Evolutionary conservation across 2,888 invertebrate species (phyloP).

Genomic region (Dicyrtomina minuta): DNA sequence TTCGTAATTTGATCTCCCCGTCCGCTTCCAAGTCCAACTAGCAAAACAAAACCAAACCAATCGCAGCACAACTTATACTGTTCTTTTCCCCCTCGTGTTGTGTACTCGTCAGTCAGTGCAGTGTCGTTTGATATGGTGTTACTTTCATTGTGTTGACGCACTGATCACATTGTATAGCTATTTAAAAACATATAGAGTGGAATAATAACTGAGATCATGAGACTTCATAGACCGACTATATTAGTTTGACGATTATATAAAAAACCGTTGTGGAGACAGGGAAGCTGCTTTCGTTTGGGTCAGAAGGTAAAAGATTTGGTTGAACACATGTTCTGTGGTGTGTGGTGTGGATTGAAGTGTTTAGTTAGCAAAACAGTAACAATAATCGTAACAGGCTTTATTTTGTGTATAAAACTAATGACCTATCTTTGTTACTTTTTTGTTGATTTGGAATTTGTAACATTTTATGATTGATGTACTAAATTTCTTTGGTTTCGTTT

Average conservation of each 20-base stretch:
- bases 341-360: background rate
- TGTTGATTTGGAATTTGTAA: too few species aligned
- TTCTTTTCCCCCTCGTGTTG: constrained; percentile 6
- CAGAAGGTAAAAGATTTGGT: constrained; percentile 23
- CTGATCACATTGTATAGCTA: constrained; percentile 5
- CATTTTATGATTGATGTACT: too few species aligned
- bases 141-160: constrained; percentile 15
- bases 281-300: constrained; percentile 20
- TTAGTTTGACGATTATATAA: constrained; percentile 4
- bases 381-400: background rate
- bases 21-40: constrained; percentile 7
- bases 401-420: too few species aligned
- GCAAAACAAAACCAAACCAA: too few species aligned
- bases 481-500: too few species aligned
- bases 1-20: constrained; percentile 12
- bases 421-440: too few species aligned
- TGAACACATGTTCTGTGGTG: background rate
- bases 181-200: constrained; percentile 3
- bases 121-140: constrained; percentile 17
- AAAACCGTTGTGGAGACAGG: constrained; percentile 4
- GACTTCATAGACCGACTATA: constrained; percentile 21
- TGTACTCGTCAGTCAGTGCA: constrained; percentile 10
- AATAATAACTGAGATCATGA: constrained; percentile 16
- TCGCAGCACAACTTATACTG: background rate
- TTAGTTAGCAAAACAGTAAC: background rate